Conservation (phyloP, 2,797 vertebrate genomes). For the Ammospiza maritima region DNA sequence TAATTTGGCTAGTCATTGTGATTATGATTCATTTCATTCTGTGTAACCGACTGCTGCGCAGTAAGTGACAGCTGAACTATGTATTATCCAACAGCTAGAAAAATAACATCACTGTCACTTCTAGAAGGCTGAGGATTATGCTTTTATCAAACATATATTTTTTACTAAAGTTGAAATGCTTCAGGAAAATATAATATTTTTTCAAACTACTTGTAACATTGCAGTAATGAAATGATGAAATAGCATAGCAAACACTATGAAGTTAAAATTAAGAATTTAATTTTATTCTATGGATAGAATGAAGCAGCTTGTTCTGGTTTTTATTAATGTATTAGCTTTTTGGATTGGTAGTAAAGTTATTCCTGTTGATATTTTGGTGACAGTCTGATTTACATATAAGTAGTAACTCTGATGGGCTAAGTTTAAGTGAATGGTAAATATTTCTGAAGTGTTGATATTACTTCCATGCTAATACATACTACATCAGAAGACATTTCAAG, state of each 20-base stretch:
- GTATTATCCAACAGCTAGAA: conserved; percentile 46
- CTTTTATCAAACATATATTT: background rate
- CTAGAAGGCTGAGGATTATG: conserved; percentile 1
- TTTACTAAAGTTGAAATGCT: background rate
- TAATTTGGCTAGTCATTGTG: conserved; percentile 49
- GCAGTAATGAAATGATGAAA: background rate
- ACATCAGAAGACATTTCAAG: background rate
- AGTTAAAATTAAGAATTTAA: background rate
- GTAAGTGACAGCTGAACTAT: conserved; percentile 34
- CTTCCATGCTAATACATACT: background rate
- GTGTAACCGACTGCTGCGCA: conserved; percentile 15
- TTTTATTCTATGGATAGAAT: background rate
- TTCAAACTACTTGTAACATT: background rate
- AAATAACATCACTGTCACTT: conserved; percentile 3
- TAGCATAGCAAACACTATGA: background rate
- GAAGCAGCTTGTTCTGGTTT: background rate
- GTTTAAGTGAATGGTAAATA: background rate
- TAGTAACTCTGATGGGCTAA: background rate
- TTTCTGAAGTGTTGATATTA: background rate
- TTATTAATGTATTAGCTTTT: background rate
- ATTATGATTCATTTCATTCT: conserved; percentile 51
- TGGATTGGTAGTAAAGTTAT: background rate
- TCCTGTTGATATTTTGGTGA: background rate
- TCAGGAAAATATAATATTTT: background rate
- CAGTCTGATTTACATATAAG: background rate